Conservation (phyloP, 2,113 vertebrate genomes). For the Oxyruncus cristatus region DNA sequence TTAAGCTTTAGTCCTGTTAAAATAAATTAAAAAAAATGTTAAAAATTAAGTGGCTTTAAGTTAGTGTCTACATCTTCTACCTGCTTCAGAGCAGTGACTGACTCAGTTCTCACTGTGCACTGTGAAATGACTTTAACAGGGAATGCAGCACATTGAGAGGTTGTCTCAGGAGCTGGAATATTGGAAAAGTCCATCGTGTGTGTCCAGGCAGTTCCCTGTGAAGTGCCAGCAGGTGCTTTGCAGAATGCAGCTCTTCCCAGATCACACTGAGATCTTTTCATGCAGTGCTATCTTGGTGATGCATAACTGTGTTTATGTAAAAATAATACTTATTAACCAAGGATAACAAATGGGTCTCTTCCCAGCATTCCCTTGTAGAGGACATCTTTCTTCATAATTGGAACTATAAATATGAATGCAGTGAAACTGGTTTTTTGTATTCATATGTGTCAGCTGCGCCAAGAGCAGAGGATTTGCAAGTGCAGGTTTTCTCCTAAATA, state of each 20-base stretch:
- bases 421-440: neutral
- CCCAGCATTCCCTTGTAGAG: neutral
- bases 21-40: neutral
- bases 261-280: neutral
- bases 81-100: neutral
- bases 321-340: slow-evolving; percentile 32
- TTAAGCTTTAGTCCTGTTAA: neutral
- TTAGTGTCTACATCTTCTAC: neutral
- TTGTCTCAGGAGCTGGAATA: neutral
- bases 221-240: neutral
- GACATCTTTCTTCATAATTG: slow-evolving; percentile 32
- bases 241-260: neutral
- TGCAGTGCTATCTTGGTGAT: neutral
- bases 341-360: slow-evolving; percentile 4
- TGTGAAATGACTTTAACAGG: neutral
- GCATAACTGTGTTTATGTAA: neutral
- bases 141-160: neutral
- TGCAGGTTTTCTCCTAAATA: neutral
- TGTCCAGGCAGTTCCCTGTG: neutral
- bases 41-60: neutral
- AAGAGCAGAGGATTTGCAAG: neutral
- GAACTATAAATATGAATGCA: slow-evolving; percentile 36
- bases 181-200: neutral
- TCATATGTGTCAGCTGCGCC: neutral
- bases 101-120: neutral